These are phyloP conservation scores for Avahi laniger DNA, from an alignment of 2,797 vertebrate species.

Conservation along the genomic window DNA sequence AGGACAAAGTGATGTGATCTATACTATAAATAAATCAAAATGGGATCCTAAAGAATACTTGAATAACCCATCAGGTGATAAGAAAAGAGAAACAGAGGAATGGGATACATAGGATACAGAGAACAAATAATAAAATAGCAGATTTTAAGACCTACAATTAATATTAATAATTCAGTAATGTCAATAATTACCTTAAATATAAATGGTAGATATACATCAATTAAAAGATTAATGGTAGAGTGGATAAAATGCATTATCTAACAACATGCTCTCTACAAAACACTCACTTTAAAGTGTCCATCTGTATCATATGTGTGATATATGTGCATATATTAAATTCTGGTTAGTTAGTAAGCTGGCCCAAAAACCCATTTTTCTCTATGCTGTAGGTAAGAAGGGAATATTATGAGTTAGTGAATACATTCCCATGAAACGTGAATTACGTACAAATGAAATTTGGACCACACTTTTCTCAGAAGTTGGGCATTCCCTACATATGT, in stretches of 20 bases:
- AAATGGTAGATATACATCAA: background rate
- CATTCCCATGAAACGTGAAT: background rate
- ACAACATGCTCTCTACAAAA: background rate
- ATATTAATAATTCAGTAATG: background rate
- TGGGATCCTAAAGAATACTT: background rate
- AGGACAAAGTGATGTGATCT: background rate
- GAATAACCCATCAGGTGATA: background rate
- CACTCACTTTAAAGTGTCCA: background rate
- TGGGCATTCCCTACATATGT: background rate
- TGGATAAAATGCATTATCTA: background rate
- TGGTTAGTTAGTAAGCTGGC: background rate
- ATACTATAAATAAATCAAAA: background rate
- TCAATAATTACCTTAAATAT: background rate
- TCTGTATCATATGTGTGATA: background rate
- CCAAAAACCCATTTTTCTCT: background rate
- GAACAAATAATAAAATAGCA: background rate
- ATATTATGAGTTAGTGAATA: background rate
- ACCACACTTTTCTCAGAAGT: background rate
- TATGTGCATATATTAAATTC: background rate
- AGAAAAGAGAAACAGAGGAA: background rate
- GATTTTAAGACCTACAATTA: background rate
- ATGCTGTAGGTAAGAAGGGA: background rate
- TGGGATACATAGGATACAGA: background rate
- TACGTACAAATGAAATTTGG: background rate
- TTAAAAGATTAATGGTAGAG: background rate